Conservation (phyloP, 2,113 vertebrate genomes). For the Ailuropoda melanoleuca region DNA sequence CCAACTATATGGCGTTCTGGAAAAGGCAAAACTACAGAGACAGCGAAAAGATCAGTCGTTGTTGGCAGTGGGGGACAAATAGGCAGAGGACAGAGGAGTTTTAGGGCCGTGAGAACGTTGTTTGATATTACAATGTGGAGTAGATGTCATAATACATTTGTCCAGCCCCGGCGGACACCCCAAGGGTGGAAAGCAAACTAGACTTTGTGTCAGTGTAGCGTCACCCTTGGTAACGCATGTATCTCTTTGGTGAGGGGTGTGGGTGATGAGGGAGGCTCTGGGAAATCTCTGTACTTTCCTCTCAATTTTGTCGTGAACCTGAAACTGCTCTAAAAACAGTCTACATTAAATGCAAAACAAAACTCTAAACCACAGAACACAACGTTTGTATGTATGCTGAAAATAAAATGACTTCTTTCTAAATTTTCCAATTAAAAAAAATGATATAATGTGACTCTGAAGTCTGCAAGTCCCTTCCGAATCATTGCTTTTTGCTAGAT, state of each 20-base stretch:
- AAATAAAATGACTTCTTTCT: not conserved
- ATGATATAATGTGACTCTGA: not conserved
- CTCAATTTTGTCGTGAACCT: not conserved
- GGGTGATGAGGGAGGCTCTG: not conserved
- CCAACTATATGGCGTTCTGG: not conserved
- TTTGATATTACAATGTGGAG: accelerated
- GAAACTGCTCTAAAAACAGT: not conserved
- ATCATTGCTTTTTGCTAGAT: not conserved
- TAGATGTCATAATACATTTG: accelerated
- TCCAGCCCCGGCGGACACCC: not conserved
- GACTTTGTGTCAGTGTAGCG: accelerated
- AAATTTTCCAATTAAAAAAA: not conserved
- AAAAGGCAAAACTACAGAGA: not conserved
- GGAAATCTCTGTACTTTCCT: not conserved
- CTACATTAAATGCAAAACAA: not conserved
- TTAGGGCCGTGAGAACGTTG: not conserved
- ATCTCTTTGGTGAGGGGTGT: too few relatives aligned
- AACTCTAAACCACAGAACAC: not conserved
- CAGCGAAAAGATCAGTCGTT: not conserved
- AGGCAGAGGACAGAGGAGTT: not conserved
- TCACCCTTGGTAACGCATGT: not conserved
- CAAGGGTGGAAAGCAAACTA: not conserved
- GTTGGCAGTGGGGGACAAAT: accelerated
- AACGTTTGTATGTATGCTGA: too few relatives aligned
- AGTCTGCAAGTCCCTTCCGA: not conserved